Percentiles rank a stretch among this genome's conserved stretches.
phyloP scores from a whole-genome alignment of 2,113 vertebrate species.

The Centropus unirufus region DNA sequence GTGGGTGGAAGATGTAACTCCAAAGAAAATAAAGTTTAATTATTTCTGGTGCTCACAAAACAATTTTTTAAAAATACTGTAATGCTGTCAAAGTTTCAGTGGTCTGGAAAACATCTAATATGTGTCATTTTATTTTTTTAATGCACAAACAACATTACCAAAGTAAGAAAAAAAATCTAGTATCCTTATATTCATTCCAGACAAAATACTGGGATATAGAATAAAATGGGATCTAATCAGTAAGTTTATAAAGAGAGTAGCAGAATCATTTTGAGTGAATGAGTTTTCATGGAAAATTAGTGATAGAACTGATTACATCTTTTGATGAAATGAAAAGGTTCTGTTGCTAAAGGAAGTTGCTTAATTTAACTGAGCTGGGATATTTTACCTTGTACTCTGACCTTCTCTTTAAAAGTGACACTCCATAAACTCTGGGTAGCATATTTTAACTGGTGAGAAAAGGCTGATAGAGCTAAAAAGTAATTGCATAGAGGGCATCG shows the following conservation, averaged over 20 bases:
- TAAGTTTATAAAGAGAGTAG: slow-evolving; percentile 6
- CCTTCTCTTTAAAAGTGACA: slow-evolving; percentile 60
- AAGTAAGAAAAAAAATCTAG: neutral
- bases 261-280: slow-evolving; percentile 22
- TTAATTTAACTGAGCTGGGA: neutral
- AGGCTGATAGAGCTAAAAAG: slow-evolving; percentile 60
- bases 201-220: neutral
- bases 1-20: neutral
- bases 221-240: slow-evolving; percentile 3
- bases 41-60: neutral
- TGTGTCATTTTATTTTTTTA: neutral
- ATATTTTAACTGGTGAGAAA: slow-evolving; percentile 21
- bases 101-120: neutral
- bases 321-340: slow-evolving; percentile 35
- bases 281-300: slow-evolving; percentile 36
- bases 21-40: neutral
- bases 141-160: neutral
- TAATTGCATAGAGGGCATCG: slow-evolving; percentile 66
- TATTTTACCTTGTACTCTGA: slow-evolving; percentile 45
- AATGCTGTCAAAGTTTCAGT: neutral
- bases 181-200: neutral
- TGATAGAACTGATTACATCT: slow-evolving; percentile 25
- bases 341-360: neutral
- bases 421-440: slow-evolving; percentile 23
- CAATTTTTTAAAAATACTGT: neutral